Evolutionary conservation across 2,113 vertebrate genomes (phyloP), one percentile per base, ranked within the genome.

Genomic region (Macquaria ambigua): DNA sequence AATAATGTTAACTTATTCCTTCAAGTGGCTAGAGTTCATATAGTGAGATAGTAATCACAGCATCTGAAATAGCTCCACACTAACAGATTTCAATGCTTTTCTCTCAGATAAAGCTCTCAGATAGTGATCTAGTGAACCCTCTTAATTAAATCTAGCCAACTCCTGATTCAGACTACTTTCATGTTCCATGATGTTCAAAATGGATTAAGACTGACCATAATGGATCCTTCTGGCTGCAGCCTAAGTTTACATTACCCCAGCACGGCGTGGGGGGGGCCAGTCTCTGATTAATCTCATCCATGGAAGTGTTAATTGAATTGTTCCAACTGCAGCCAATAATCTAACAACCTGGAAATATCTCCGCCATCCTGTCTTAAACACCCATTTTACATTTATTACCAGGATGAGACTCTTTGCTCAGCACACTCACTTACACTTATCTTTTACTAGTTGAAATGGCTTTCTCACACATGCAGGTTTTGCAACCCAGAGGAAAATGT

Each of bases 251-350:
- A 81, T 81, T 81, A 56, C 31, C 56, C 12, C 68, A 63, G 73
- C 4, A 53, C 74, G 61, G 81, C 62, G 77, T 55, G 23, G 64
- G 41, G 2, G 74, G 81, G 75, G 50, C 0, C 6, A 39, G 55
- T 14, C 76, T 48, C 82, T 79, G 83, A 90, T 88, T 87, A 90
- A 90, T 89, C 70, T 74, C 75, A 53, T 67, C 63, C 66, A 48
- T 4, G 23, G n/a, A 75, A 28, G 75, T 83, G 83, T 80, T 92
- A 93, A 92, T 91, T 89, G 88, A 92, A 93, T 90, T 89, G 85
- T 88, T 89, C 75, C 66, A 72, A 84, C 55, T 62, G 81, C 72
- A 80, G 86, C 77, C 74, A 85, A 79, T 82, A 77, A 87, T 89
- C 81, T 75, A 82, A 74, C 71, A 77, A 90, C 67, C 79, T 80